Base-by-base conservation (phyloP, 2,113 vertebrate species). In the Gallinago jamesoni region DNA sequence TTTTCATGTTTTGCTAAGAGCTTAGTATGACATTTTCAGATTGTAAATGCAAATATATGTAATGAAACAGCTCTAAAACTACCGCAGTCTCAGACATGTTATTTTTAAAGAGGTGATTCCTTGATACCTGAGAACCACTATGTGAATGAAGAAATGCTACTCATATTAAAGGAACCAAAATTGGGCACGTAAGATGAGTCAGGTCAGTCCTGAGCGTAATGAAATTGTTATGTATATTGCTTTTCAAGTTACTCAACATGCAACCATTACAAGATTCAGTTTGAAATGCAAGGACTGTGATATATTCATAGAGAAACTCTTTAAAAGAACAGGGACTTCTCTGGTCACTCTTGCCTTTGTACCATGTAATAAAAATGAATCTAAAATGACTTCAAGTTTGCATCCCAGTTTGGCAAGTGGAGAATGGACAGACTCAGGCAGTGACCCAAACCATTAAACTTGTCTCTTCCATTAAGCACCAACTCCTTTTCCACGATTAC, bases 161-260 rank as follows among this genome's bases (percentile, higher is more conserved):
- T 70, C 4, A 68, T n/a, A 27, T 67, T 69, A 88, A 88, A 77
- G 20, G 31, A 94, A 88, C 41, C 16, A 70, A 83, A 69, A 83
- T 1, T 27, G 3, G 45, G 28, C 43, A 56, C 0, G 0, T 22
- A 59, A 69, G 45, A 60, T 2, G 0, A 90, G 17, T 67, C 1
- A 2, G 31, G 50, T 52, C 64, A 62, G 41, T 7, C 43, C 31
- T 48, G 17, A 0, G 1, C 27, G 39, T 10, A 81, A 76, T 24
- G 56, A 84, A 89, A 50, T 33, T 55, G 45, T 81, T 78, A 23
- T 31, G 3, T 12, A 52, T 19, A 10, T 14, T 6, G 6, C 28
- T 92, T 84, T 87, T 73, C 63, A 95, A 64, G 56, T 56, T 85
- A 84, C 4, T 84, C 63, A 80, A 39, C 13, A 17, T 11, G 14